A percentile compares a stretch with the other conserved stretches of the same genome.
Conservation (phyloP, 2,888 invertebrate species). For the Exocentrus adspersus region DNA sequence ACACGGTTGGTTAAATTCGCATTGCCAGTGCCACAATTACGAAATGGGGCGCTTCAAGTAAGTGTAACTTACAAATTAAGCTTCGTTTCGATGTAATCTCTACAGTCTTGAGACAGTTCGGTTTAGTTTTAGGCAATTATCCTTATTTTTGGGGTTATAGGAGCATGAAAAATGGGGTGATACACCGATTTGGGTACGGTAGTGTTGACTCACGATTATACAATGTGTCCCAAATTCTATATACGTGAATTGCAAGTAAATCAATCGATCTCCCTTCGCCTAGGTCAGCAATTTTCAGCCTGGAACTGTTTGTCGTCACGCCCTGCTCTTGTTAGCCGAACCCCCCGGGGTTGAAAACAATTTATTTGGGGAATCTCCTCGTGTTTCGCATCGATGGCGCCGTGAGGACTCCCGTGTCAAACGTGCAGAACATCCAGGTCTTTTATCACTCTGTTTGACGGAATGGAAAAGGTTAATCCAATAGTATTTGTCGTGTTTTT, state of each 20-base stretch:
- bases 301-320: neutral
- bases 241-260: too few species aligned
- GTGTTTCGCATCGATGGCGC: neutral
- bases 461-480: neutral
- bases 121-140: neutral
- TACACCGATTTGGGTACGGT: too few species aligned
- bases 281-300: neutral
- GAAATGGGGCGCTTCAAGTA: neutral
- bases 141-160: neutral
- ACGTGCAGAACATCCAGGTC: neutral
- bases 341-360: neutral
- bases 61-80: neutral
- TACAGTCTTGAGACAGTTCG: neutral
- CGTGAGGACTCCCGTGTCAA: neutral
- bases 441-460: neutral
- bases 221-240: too few species aligned
- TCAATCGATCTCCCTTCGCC: too few species aligned
- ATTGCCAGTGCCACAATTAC: neutral
- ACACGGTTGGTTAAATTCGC: neutral
- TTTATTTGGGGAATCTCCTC: neutral
- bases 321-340: neutral
- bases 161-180: conserved; percentile 4
- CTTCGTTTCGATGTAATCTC: neutral
- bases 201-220: too few species aligned
- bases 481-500: neutral